A percentile compares a stretch with the other conserved stretches of the same genome.
Conservation (phyloP, 2,888 invertebrate species). For the Lasioglossum oenotherae region DNA sequence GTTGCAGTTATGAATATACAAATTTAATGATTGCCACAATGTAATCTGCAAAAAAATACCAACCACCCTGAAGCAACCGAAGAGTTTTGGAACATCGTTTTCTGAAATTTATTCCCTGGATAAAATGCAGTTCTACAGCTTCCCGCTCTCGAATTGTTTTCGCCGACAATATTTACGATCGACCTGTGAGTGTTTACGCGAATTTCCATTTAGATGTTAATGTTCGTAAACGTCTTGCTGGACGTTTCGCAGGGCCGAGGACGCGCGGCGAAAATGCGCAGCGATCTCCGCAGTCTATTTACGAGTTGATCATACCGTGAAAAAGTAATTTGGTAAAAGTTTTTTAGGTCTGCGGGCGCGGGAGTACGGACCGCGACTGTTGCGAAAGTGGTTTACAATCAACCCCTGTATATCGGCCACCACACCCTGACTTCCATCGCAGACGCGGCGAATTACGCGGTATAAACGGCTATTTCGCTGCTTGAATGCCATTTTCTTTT, state of each 20-base stretch:
- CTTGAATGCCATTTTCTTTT: background rate
- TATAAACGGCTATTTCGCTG: background rate
- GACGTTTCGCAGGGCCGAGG: background rate
- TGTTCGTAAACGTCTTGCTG: background rate
- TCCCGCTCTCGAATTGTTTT: background rate
- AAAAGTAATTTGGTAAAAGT: background rate
- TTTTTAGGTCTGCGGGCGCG: background rate
- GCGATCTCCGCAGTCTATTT: slow-evolving; percentile 4
- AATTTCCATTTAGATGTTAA: background rate
- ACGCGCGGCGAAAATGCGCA: background rate
- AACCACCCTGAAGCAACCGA: too few relatives aligned
- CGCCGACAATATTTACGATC: background rate
- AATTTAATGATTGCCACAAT: too few relatives aligned
- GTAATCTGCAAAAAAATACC: too few relatives aligned
- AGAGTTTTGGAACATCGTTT: too few relatives aligned
- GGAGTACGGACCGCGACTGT: background rate
- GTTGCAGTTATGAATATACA: too few relatives aligned
- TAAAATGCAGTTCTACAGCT: too few relatives aligned
- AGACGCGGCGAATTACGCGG: slow-evolving; percentile 1
- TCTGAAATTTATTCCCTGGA: too few relatives aligned
- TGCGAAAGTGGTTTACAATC: slow-evolving; percentile 14
- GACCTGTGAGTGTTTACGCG: background rate
- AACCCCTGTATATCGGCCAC: background rate
- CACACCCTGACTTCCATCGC: slow-evolving; percentile 6
- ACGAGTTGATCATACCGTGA: slow-evolving; percentile 3